Conservation (phyloP, 2,888 invertebrate genomes). For the Leucophenga montana region DNA sequence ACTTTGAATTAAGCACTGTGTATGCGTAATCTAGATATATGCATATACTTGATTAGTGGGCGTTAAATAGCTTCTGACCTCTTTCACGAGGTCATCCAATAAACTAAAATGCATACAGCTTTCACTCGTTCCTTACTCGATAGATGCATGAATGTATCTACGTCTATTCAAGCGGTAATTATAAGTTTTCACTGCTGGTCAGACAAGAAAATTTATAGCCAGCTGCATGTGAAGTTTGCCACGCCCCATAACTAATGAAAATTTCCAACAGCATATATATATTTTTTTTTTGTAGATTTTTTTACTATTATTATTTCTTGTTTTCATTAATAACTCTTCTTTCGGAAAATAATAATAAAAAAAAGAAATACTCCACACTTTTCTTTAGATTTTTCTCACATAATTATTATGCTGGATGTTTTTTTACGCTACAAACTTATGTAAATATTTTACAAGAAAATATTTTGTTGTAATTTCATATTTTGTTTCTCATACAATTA, state of each 20-base stretch:
- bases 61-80: no score
- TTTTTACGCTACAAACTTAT: not conserved
- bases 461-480: conserved; percentile 10
- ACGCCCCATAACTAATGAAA: conserved; percentile 8
- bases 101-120: no score
- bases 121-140: no score
- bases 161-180: not conserved
- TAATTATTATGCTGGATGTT: conserved; percentile 13
- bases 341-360: not conserved
- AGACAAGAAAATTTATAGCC: conserved; percentile 1
- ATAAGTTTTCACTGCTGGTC: conserved; percentile 20
- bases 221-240: conserved; percentile 9
- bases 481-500: conserved; percentile 18
- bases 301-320: not conserved
- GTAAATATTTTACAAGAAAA: conserved; percentile 12
- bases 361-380: not conserved
- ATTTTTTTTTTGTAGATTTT: not conserved
- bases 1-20: no score
- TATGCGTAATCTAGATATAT: no score
- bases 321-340: not conserved
- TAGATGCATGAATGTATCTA: no score
- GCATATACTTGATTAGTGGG: no score
- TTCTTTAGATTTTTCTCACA: conserved; percentile 1
- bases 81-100: no score
- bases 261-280: not conserved